A percentile compares a stretch with the other conserved stretches of the same genome.
Conservation (phyloP, 2,797 vertebrate genomes). For the Sarcoramphus papa region DNA sequence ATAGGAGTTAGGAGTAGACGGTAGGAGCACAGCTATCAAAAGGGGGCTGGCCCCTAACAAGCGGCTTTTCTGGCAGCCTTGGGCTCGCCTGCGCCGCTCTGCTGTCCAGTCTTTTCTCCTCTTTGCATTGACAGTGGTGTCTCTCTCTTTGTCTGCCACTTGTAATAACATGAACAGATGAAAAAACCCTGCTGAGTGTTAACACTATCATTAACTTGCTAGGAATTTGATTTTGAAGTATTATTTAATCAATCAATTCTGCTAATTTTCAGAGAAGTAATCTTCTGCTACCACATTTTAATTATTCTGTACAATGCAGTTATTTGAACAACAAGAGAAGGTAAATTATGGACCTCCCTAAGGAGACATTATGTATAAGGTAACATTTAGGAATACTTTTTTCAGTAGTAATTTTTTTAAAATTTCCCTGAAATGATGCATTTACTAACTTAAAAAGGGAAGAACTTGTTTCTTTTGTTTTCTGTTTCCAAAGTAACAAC, state of each 20-base stretch:
- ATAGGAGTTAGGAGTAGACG: rapidly evolving
- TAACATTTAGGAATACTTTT: not conserved
- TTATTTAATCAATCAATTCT: not conserved
- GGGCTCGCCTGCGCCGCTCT: rapidly evolving
- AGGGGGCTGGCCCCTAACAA: not conserved
- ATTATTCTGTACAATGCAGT: not conserved
- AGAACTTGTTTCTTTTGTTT: not conserved
- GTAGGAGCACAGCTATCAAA: not conserved
- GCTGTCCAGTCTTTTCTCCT: not conserved
- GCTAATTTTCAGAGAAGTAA: not conserved
- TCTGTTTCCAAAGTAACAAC: not conserved
- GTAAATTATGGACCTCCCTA: not conserved
- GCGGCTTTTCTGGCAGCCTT: not conserved
- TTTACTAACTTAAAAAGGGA: not conserved
- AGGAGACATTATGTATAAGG: not conserved
- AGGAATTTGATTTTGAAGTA: not conserved
- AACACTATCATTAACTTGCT: not conserved
- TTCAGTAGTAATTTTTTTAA: not conserved
- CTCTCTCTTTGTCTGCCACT: not conserved
- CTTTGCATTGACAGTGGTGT: not conserved
- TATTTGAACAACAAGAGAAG: not conserved
- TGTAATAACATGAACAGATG: not conserved
- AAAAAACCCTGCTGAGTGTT: not conserved
- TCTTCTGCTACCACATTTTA: not conserved
- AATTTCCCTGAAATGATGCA: not conserved